Conservation (phyloP, 2,113 vertebrate species). For the Erythrolamprus reginae region DNA sequence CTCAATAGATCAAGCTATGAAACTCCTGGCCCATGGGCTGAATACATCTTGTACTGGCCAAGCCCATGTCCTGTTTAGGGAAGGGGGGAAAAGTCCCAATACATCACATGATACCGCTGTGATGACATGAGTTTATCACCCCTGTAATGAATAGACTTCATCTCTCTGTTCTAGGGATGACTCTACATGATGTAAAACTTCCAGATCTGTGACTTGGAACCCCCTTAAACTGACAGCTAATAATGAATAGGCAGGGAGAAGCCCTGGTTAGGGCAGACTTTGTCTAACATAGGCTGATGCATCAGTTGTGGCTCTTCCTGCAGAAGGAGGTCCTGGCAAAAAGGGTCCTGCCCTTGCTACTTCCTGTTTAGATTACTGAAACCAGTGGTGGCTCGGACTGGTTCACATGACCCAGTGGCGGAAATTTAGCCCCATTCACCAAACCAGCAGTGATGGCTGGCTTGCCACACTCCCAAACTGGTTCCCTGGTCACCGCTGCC, state of each 20-base stretch:
- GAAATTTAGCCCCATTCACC: too few species aligned
- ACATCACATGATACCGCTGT: too few species aligned
- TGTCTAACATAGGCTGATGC: neutral
- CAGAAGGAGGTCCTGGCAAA: neutral
- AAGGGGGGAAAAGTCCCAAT: too few species aligned
- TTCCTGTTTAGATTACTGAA: neutral
- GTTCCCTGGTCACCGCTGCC: too few species aligned
- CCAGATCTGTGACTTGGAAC: neutral
- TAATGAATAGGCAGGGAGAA: neutral
- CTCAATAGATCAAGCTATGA: neutral
- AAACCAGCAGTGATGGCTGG: too few species aligned
- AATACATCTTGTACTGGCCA: too few species aligned
- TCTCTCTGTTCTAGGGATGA: neutral
- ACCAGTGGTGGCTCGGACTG: too few species aligned
- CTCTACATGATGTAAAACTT: neutral
- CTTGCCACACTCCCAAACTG: too few species aligned
- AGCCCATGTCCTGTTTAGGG: too few species aligned
- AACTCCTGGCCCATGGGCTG: too few species aligned
- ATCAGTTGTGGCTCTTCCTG: neutral
- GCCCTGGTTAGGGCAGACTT: neutral
- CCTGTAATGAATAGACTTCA: neutral
- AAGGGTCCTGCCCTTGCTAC: neutral
- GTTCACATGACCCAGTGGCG: too few species aligned
- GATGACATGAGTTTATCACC: too few species aligned
- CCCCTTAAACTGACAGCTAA: neutral